Conservation (phyloP, 2,888 invertebrate species). For the Agonopterix arenella region DNA sequence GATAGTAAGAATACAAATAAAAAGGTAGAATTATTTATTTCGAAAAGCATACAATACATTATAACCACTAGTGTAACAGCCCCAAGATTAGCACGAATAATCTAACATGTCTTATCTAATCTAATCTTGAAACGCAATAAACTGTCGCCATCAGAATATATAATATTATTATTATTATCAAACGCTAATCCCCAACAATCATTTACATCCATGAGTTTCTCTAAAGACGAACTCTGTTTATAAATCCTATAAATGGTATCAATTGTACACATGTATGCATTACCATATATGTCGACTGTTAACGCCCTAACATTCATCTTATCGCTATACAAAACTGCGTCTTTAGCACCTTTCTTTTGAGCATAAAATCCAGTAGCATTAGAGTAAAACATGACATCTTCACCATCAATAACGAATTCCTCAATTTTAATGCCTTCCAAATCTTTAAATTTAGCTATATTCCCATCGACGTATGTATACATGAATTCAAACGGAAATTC, state of each 20-base stretch:
- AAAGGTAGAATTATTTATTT: no score
- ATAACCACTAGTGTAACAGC: no score
- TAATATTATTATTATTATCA: conserved; percentile 37
- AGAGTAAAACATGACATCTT: conserved; percentile 41
- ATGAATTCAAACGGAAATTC: conserved; percentile 47
- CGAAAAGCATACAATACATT: no score
- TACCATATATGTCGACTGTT: conserved; percentile 37
- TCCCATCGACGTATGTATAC: conserved; percentile 34
- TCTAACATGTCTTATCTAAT: background rate
- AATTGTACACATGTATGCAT: conserved; percentile 36
- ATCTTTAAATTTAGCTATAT: conserved; percentile 34
- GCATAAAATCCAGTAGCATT: conserved; percentile 49
- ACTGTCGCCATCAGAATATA: background rate
- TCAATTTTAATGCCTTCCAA: conserved; percentile 56
- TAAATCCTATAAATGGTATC: conserved; percentile 45
- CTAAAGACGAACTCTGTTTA: conserved; percentile 25
- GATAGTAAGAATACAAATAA: no score
- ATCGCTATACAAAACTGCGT: conserved; percentile 28
- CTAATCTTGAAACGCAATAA: background rate
- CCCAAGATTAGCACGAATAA: no score
- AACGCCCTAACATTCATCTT: conserved; percentile 35
- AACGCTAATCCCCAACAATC: conserved; percentile 55
- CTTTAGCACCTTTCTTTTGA: conserved; percentile 42
- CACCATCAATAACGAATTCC: conserved; percentile 47
- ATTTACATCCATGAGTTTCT: conserved; percentile 32